Conservation (phyloP, 2,797 vertebrate genomes). For the Tinamus major region DNA sequence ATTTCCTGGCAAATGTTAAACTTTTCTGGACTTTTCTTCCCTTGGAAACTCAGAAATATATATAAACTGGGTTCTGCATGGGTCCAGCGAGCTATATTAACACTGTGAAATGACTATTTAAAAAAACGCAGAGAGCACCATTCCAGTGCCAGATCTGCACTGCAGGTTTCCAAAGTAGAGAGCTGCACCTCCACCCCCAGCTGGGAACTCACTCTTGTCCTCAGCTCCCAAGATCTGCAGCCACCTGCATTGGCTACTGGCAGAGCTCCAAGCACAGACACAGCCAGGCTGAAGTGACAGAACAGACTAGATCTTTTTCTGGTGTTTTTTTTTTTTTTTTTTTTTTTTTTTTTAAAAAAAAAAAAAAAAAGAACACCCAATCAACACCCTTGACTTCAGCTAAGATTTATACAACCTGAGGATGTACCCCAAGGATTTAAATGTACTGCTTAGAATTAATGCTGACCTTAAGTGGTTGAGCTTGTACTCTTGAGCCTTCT, state of each 20-base stretch:
- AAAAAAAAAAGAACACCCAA: background rate
- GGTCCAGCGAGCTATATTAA: background rate
- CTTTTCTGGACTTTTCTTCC: background rate
- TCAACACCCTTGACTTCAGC: background rate
- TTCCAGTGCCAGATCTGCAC: slow-evolving; percentile 15
- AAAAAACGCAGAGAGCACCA: background rate
- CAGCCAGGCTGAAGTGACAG: slow-evolving; percentile 20
- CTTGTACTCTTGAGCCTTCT: slow-evolving; percentile 19
- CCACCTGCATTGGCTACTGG: slow-evolving; percentile 52
- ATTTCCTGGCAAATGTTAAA: background rate
- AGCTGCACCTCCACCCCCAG: background rate
- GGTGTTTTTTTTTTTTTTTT: no score
- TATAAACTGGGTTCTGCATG: background rate
- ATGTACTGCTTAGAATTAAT: slow-evolving; percentile 37
- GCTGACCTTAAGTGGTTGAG: slow-evolving; percentile 31
- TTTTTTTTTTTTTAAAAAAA: no score
- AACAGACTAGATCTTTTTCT: slow-evolving; percentile 23
- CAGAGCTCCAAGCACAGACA: slow-evolving; percentile 42
- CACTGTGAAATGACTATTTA: background rate
- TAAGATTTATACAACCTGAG: slow-evolving; percentile 34
- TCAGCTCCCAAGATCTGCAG: slow-evolving; percentile 21
- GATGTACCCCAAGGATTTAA: slow-evolving; percentile 24
- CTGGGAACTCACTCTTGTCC: slow-evolving; percentile 9
- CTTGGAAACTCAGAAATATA: background rate
- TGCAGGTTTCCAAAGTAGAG: slow-evolving; percentile 45